phyloP scores from a whole-genome alignment of 2,113 vertebrate genomes.

The Pardalotus punctatus region DNA sequence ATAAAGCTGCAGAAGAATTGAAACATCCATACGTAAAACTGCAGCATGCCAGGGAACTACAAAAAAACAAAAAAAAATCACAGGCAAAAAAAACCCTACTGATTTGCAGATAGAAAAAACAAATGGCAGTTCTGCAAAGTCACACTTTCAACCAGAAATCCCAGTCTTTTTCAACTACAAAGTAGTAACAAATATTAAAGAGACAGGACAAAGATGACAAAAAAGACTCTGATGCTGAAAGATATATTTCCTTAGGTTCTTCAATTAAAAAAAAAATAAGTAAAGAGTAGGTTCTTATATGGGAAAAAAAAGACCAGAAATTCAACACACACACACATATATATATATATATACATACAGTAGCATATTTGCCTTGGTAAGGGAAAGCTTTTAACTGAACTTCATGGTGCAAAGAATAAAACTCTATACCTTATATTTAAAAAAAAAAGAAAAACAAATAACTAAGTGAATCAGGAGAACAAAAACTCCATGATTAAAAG shows the following conservation, averaged over 20 bases:
- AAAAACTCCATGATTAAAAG: neutral
- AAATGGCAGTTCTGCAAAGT: neutral
- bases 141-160: neutral
- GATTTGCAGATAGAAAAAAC: neutral
- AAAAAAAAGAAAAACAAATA: neutral
- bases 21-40: neutral
- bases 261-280: neutral
- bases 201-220: neutral
- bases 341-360: neutral
- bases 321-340: too few relatives aligned
- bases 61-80: neutral
- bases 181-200: neutral
- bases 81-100: neutral
- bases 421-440: neutral
- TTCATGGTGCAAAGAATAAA: neutral
- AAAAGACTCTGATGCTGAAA: neutral
- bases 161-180: neutral
- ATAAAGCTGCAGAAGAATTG: neutral
- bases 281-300: neutral
- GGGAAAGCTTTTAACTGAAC: neutral
- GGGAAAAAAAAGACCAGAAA: neutral
- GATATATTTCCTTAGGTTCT: neutral
- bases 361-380: neutral
- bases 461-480: neutral
- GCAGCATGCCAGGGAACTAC: neutral